These are phyloP conservation scores for Amazona guildingii DNA, from an alignment of 2,113 vertebrate genomes.

Conservation along the genomic window DNA sequence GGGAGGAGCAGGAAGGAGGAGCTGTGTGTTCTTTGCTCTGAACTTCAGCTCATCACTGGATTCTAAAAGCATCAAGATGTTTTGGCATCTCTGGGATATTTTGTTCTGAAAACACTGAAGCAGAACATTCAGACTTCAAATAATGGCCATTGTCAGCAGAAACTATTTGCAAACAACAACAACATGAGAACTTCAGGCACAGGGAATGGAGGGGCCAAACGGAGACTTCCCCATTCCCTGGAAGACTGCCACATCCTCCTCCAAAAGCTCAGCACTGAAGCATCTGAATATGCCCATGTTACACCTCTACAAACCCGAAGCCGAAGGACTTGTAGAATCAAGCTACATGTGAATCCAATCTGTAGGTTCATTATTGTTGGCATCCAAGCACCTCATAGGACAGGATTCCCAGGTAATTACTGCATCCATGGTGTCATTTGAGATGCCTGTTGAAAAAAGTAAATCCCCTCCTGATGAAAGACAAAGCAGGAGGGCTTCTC, in stretches of 20 bases:
- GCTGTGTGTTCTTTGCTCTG: not conserved
- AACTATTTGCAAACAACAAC: not conserved
- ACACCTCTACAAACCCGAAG: not conserved
- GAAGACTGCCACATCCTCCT: not conserved
- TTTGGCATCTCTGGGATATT: not conserved
- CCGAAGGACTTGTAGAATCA: not conserved
- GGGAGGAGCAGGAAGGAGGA: not conserved
- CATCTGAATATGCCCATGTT: not conserved
- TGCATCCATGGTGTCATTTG: not conserved
- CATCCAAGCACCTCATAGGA: not conserved
- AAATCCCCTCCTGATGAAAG: not conserved
- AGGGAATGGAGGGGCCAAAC: not conserved
- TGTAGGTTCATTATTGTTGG: not conserved
- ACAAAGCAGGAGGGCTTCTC: not conserved
- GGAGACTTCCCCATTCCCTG: not conserved
- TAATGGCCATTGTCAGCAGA: not conserved
- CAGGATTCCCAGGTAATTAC: not conserved
- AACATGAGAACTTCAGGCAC: not conserved
- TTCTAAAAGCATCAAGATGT: not conserved
- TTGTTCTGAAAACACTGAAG: not conserved
- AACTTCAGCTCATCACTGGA: not conserved
- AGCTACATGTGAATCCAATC: not conserved
- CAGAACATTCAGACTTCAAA: not conserved
- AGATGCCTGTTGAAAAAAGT: not conserved
- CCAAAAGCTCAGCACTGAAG: not conserved